These are phyloP conservation scores for Keiferia lycopersicella DNA, from an alignment of 2,888 invertebrate species.

Conservation along the genomic window DNA sequence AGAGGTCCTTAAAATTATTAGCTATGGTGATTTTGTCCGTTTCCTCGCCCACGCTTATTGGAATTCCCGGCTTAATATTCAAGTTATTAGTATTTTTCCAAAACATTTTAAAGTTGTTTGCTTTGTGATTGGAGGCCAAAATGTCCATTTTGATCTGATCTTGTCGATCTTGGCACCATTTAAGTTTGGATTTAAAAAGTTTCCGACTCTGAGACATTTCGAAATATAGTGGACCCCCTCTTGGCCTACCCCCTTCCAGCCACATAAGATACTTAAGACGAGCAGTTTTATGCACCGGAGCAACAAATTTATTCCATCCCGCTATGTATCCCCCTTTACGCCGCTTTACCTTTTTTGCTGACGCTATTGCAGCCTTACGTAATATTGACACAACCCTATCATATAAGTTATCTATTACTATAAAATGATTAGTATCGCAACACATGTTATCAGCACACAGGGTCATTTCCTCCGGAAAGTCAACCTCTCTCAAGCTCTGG, in stretches of 20 bases:
- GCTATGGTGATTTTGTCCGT: not conserved
- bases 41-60: constrained; percentile 22
- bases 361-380: not conserved
- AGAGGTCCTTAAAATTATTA: constrained; percentile 2
- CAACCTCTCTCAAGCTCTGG: not conserved
- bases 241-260: not conserved
- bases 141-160: constrained; percentile 26
- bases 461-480: not conserved
- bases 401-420: constrained; percentile 5
- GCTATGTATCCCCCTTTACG: not conserved
- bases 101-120: constrained; percentile 29
- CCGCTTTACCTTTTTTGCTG: not conserved
- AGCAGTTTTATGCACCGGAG: constrained; percentile 20
- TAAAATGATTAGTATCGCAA: not conserved
- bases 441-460: not conserved
- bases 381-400: not conserved
- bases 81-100: constrained; percentile 33
- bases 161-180: constrained; percentile 26
- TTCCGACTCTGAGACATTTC: constrained; percentile 24
- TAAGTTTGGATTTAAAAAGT: constrained; percentile 26
- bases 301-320: constrained; percentile 27
- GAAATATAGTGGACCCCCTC: constrained; percentile 4
- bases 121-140: not conserved
- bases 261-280: constrained; percentile 14
- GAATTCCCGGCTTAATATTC: constrained; percentile 25